Conservation (phyloP, 2,888 invertebrate genomes). For the Acleris literana region DNA sequence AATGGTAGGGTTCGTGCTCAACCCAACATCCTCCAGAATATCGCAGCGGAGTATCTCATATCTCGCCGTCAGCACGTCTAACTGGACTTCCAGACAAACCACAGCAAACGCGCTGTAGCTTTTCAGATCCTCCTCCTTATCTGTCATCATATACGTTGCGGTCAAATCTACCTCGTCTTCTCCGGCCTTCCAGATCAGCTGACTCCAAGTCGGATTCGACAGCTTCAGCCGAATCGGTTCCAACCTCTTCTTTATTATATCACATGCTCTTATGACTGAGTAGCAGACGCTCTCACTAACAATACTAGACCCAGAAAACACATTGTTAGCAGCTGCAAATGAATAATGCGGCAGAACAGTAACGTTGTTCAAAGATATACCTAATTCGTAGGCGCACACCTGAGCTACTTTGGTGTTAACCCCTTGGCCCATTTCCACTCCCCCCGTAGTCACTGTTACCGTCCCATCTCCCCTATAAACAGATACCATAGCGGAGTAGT, state of each 20-base stretch:
- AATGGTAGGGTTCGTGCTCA: constrained; percentile 86
- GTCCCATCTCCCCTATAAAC: constrained; percentile 88
- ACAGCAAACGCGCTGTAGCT: constrained; percentile 85
- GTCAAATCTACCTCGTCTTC: constrained; percentile 82
- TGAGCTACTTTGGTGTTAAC: constrained; percentile 91
- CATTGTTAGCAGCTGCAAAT: constrained; percentile 84
- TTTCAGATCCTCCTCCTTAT: constrained; percentile 75
- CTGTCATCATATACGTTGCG: constrained; percentile 84
- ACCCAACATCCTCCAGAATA: constrained; percentile 87
- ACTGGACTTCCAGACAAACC: constrained; percentile 85
- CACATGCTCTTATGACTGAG: constrained; percentile 84
- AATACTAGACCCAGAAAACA: constrained; percentile 86
- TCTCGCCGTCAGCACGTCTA: constrained; percentile 88
- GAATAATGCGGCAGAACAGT: constrained; percentile 84
- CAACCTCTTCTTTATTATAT: constrained; percentile 81
- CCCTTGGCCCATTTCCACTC: constrained; percentile 91
- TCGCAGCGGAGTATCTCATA: constrained; percentile 84
- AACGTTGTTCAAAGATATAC: constrained; percentile 85
- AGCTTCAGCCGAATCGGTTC: constrained; percentile 78
- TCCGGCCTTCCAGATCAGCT: constrained; percentile 82
- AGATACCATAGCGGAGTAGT: constrained; percentile 84
- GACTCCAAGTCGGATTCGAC: constrained; percentile 82
- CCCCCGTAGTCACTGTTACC: constrained; percentile 87
- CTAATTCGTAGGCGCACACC: constrained; percentile 88
- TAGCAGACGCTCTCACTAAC: constrained; percentile 85